Evolutionary conservation across 2,888 invertebrate species (phyloP).

Genomic region (Branchinecta sandiegonensis): DNA sequence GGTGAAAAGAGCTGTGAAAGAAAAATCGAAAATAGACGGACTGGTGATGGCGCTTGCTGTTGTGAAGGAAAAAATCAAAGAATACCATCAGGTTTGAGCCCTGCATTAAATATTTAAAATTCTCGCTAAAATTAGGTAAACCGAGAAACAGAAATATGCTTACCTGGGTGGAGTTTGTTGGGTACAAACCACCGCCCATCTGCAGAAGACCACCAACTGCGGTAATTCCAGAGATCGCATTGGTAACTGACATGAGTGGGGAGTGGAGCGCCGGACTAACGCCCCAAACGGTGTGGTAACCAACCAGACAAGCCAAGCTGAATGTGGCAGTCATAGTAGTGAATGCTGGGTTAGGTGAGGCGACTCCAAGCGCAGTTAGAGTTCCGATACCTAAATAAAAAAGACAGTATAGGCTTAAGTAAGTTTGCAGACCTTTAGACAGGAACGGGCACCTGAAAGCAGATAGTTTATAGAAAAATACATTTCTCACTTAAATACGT

Average conservation of each 20-base stretch:
- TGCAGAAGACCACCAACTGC: conserved; percentile 75
- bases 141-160: conserved; percentile 18
- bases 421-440: no score
- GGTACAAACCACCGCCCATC: conserved; percentile 66
- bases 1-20: no score
- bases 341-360: conserved; percentile 68
- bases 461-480: no score
- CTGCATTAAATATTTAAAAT: no score
- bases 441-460: no score
- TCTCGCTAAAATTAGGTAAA: not conserved
- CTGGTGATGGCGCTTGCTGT: no score
- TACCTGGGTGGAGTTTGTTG: conserved; percentile 58
- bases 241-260: conserved; percentile 82
- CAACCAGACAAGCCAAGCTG: conserved; percentile 62
- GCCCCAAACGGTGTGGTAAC: conserved; percentile 82
- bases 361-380: conserved; percentile 51
- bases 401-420: not conserved
- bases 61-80: no score
- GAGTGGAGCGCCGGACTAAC: conserved; percentile 80
- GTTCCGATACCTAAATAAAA: conserved; percentile 45
- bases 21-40: no score
- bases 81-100: no score
- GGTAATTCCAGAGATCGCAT: conserved; percentile 69
- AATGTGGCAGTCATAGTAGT: conserved; percentile 76
- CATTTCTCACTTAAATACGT: no score